Evolutionary conservation across 2,888 invertebrate species (phyloP), one percentile per base, ranked within the genome.

Genomic region (Chloromyia formosa): DNA sequence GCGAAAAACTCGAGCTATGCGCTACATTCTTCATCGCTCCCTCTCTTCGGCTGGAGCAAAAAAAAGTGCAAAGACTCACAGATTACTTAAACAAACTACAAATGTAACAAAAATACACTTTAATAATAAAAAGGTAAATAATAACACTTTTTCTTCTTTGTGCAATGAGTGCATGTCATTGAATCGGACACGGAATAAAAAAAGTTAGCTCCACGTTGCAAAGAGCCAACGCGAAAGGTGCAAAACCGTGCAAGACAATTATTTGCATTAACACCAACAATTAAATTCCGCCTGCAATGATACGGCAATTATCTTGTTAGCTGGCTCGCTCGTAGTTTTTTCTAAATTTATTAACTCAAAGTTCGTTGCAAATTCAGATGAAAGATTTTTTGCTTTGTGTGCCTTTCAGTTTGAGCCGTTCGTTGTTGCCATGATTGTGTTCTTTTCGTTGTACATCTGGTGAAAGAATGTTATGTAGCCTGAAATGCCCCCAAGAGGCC

Each of bases 191-290:
- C 27, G 2, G 7, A 35, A 2, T 35, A 2, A 35, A 35, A 35
- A 2, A 35, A 35, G 27, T 35, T 4, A 7, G 27, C 27, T 35
- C 27, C 27, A 7, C 27, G 3, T n/a, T n/a, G n/a, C n/a, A n/a
- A n/a, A n/a, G n/a, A n/a, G n/a, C n/a, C n/a, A 69, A 74, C 53
- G 49, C 16, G 56, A 81, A n/a, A n/a, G 75, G 77, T 74, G 78
- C 80, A 81, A 80, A 81, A 82, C 83, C 81, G 80, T 81, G 82
- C 81, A 81, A 81, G 79, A 80, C 80, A 81, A 80, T 66, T 62
- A 69, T 74, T 74, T 74, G 73, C 73, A 74, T 74, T 74, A 74
- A 35, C 73, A 64, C 73, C 73, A 35, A 74, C 73, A 74, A 74
- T 74, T 74, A 74, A 74, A 74, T 74, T 74, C 73, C 54, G 16